Evolutionary conservation across 1,140 invertebrate genomes (phyloP).

Genomic region (Phthorimaea operculella): DNA sequence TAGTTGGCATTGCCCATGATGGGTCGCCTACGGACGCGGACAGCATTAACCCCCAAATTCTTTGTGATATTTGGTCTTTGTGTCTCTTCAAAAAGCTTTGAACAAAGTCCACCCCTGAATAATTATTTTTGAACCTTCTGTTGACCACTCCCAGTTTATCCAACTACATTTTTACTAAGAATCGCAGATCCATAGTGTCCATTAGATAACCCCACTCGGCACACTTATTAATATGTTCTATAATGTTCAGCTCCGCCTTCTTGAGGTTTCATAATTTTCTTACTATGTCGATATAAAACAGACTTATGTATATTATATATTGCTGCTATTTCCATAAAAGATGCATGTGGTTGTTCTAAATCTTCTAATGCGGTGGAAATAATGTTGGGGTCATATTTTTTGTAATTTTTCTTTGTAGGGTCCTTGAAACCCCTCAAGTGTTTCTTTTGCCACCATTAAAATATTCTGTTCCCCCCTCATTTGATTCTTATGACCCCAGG

Average conservation of each 20-base stretch:
- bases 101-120: slow-evolving; percentile 23
- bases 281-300: slow-evolving; percentile 9
- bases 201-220: slow-evolving; percentile 32
- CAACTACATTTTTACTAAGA: slow-evolving; percentile 28
- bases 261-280: slow-evolving; percentile 15
- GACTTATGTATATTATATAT: background rate
- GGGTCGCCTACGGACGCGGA: no score
- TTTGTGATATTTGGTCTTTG: slow-evolving; percentile 18
- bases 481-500: no score
- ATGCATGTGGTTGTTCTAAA: no score
- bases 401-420: no score
- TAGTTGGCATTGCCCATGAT: no score
- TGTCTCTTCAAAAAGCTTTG: slow-evolving; percentile 29
- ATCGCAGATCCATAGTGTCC: slow-evolving; percentile 19
- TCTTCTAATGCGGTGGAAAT: no score
- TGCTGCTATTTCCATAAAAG: background rate
- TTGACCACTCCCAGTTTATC: slow-evolving; percentile 11
- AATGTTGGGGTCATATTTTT: no score
- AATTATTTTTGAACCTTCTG: slow-evolving; percentile 27
- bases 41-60: no score
- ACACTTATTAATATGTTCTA: slow-evolving; percentile 19
- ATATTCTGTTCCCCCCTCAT: no score
- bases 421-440: no score
- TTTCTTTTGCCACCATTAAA: no score
- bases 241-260: slow-evolving; percentile 16